Conservation (phyloP, 2,888 invertebrate species). For the Augochlorella aurata region DNA sequence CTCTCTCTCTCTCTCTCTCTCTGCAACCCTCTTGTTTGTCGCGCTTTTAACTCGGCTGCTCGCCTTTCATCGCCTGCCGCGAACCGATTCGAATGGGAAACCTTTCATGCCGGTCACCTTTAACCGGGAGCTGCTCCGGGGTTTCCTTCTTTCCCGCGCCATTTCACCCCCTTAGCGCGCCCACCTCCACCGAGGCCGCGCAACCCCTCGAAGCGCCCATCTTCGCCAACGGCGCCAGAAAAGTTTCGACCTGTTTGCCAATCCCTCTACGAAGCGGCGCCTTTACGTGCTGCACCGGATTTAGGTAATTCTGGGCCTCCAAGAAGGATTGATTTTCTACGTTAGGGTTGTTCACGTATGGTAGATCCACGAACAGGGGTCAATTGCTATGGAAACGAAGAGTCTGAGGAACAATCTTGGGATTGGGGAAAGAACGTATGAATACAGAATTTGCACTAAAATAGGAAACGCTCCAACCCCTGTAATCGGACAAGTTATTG, state of each 20-base stretch:
- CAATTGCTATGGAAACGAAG: not conserved
- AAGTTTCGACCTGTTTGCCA: not conserved
- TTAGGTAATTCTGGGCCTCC: no score
- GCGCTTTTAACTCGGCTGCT: not conserved
- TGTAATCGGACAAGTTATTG: no score
- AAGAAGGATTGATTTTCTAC: no score
- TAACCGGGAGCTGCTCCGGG: not conserved
- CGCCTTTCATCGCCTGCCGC: not conserved
- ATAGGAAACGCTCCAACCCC: not conserved
- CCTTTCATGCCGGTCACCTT: not conserved
- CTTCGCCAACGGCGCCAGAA: not conserved
- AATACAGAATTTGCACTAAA: not conserved
- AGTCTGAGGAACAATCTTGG: not conserved
- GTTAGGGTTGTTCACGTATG: no score
- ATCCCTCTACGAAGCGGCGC: not conserved
- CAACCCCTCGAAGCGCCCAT: not conserved
- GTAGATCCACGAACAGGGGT: not conserved
- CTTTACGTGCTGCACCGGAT: no score
- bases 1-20: not conserved
- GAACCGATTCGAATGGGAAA: slow-evolving; percentile 5
- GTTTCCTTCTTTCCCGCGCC: not conserved
- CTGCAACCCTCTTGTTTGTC: not conserved
- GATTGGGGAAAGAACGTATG: not conserved
- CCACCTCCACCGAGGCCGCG: not conserved
- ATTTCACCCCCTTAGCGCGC: not conserved